Evolutionary conservation across 2,888 invertebrate species (phyloP).

Genomic region (Tineola bisselliella): DNA sequence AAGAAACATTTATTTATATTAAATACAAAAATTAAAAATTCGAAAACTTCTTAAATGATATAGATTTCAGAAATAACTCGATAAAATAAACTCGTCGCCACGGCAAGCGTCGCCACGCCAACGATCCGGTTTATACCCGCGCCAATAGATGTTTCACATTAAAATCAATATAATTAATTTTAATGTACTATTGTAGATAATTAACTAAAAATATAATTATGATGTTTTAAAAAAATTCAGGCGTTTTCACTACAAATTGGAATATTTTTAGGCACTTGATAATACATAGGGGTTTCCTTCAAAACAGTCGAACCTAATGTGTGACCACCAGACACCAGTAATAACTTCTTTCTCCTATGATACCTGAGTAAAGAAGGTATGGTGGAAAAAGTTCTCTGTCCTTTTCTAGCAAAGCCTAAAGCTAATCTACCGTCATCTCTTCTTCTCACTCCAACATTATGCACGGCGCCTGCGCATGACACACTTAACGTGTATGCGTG

Average conservation of each 20-base stretch:
- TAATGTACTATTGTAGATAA: no score
- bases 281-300: slow-evolving; percentile 49
- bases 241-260: background rate
- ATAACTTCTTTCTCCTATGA: slow-evolving; percentile 60
- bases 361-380: slow-evolving; percentile 63
- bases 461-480: slow-evolving; percentile 58
- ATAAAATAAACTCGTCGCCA: no score
- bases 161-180: no score
- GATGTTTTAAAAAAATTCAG: background rate
- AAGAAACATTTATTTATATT: no score
- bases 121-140: no score
- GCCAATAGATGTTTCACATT: no score
- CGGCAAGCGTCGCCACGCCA: no score
- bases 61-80: no score
- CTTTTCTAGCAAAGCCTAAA: slow-evolving; percentile 62
- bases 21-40: no score
- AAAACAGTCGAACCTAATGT: slow-evolving; percentile 62
- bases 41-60: no score
- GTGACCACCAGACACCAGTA: slow-evolving; percentile 59
- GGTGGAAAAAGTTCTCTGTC: slow-evolving; percentile 61
- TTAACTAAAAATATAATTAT: no score
- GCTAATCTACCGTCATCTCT: slow-evolving; percentile 63
- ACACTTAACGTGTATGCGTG: slow-evolving; percentile 67
- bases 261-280: slow-evolving; percentile 39
- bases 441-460: slow-evolving; percentile 67